phyloP scores from a whole-genome alignment of 2,113 vertebrate genomes.

The Nibea coibor region DNA sequence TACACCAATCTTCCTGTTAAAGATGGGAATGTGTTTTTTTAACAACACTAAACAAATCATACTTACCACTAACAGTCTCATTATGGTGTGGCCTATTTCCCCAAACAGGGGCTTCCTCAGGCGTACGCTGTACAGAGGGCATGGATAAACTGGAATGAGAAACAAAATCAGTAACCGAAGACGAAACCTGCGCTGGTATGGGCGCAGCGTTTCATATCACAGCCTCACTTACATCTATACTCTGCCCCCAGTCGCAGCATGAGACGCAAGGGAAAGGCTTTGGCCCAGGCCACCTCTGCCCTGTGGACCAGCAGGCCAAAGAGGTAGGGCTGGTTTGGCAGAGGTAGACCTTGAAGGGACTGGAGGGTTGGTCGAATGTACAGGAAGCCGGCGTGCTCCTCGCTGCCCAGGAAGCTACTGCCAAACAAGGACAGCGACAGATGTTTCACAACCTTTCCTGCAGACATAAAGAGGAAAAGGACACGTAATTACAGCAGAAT shows the following conservation, averaged over 20 bases:
- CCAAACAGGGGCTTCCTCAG: constrained; percentile 91
- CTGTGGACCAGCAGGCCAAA: constrained; percentile 94
- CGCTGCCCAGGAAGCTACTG: constrained; percentile 87
- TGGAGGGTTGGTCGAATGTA: constrained; percentile 91
- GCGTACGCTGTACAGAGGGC: constrained; percentile 90
- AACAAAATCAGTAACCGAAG: neutral
- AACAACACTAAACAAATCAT: neutral
- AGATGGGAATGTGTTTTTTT: neutral
- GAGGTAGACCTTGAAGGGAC: constrained; percentile 87
- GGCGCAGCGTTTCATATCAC: neutral
- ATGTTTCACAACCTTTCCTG: constrained; percentile 90
- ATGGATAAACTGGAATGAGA: constrained; percentile 87
- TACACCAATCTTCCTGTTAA: neutral
- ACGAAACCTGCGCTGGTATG: neutral
- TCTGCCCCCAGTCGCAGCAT: constrained; percentile 94
- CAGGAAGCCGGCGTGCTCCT: constrained; percentile 93
- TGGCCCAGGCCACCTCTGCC: constrained; percentile 93
- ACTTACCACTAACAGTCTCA: constrained; percentile 94
- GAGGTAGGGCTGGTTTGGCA: constrained; percentile 91
- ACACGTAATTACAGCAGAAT: neutral
- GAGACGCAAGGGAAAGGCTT: constrained; percentile 93
- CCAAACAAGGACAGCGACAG: constrained; percentile 90
- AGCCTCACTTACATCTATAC: constrained; percentile 87
- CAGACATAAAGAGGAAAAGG: constrained; percentile 34
- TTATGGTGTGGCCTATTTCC: constrained; percentile 93